phyloP scores from a whole-genome alignment of 2,888 invertebrate species.

The Campoplex capitator region DNA sequence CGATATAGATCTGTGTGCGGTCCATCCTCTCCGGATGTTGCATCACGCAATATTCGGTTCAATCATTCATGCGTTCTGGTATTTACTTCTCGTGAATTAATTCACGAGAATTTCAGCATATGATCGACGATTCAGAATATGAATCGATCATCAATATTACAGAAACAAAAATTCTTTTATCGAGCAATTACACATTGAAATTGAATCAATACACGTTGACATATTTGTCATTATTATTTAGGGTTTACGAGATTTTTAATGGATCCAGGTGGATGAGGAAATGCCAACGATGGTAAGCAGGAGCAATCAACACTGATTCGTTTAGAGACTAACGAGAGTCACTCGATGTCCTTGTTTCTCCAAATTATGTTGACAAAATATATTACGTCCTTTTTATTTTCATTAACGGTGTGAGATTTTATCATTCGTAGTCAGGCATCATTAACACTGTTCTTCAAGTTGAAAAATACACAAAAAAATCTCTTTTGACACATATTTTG shows the following conservation, averaged over 20 bases:
- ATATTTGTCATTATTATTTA: background rate
- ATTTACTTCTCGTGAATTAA: background rate
- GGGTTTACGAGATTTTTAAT: background rate
- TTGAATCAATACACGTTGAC: background rate
- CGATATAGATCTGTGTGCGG: background rate
- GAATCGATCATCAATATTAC: background rate
- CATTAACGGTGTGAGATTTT: no score
- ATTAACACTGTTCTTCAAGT: no score
- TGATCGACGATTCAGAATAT: background rate
- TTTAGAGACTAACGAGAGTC: no score
- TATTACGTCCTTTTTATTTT: no score
- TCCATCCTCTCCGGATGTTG: slow-evolving; percentile 14
- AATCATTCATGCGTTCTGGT: background rate
- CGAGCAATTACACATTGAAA: background rate
- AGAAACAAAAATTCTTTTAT: background rate
- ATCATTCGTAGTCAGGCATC: no score
- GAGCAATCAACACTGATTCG: no score
- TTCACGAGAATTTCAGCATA: background rate
- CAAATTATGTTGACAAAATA: no score
- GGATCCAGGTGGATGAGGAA: no score
- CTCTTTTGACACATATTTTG: no score
- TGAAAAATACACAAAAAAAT: no score
- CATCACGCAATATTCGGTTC: background rate
- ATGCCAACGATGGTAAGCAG: no score
- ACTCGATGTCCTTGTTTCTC: no score